Percentiles rank a stretch among this genome's conserved stretches.
These are phyloP conservation scores for Onthophagus sagittarius DNA, from an alignment of 2,888 invertebrate genomes.

Conservation along the genomic window DNA sequence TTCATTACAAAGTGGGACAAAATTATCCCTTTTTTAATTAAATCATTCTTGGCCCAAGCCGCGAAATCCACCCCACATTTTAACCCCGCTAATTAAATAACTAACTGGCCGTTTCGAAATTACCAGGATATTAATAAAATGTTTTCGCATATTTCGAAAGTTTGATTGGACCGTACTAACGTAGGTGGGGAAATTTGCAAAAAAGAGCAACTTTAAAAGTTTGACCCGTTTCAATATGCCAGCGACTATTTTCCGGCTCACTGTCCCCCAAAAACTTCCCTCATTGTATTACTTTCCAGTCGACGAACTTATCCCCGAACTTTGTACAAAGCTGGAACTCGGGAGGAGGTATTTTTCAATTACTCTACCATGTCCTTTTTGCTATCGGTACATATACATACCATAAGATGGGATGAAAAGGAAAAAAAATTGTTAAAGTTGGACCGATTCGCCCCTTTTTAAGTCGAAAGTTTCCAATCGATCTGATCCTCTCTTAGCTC, in stretches of 20 bases:
- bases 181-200: background rate
- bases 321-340: constrained; percentile 1
- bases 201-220: background rate
- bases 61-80: background rate
- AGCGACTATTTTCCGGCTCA: background rate
- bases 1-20: too few relatives aligned
- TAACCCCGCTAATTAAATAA: background rate
- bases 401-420: background rate
- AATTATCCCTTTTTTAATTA: background rate
- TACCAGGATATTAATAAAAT: background rate
- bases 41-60: background rate
- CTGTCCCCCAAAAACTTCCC: background rate
- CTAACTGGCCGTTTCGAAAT: background rate
- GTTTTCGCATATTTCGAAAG: background rate
- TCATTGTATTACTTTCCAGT: constrained; percentile 1
- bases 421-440: too few relatives aligned
- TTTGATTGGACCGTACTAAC: too few relatives aligned
- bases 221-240: background rate
- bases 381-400: background rate
- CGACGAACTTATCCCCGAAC: background rate
- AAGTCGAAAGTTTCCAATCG: too few relatives aligned
- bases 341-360: constrained; percentile 7
- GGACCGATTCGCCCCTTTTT: constrained; percentile 36
- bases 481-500: too few relatives aligned
- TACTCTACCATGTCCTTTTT: constrained; percentile 2